Evolutionary conservation across 1,140 invertebrate genomes (phyloP), one percentile per base, ranked within the genome.

Genomic region (Campoletis sonorensis): DNA sequence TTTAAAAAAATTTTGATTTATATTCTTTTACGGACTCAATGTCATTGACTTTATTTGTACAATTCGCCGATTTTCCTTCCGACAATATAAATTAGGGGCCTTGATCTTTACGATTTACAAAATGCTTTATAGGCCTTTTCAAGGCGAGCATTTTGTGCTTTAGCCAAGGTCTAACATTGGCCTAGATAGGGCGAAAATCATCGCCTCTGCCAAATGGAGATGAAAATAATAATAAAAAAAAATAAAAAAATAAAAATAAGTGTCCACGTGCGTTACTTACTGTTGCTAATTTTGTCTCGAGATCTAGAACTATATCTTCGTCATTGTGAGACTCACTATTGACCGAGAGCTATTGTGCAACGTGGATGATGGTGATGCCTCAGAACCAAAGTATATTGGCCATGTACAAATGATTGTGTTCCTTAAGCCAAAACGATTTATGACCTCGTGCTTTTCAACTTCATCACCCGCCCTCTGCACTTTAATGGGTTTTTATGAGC

Each of bases 151-250:
- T 84, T 58, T 73, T 21, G 78, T 64, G 37, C 67, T 33, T 33
- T 84, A 84, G 81, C 82, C 87, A 88, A 88, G 87, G 87, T 85
- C 79, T 84, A 86, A 87, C 86, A 88, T 88, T 87, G 87, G 81
- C 85, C 87, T 84, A 87, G 82, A 80, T 84, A 82, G 79, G 79
- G 79, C 27, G 76, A 84, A 71, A 86, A 80, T 83, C 75, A 77
- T 80, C 61, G 67, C 27, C 80, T 80, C 61, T 88, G 88, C 88
- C 88, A 89, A 89, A 86, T 82, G 85, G 15, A 54, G 82, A 85
- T 84, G 79, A 84, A 86, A 85, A 86, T 79, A 64, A 64, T n/a
- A n/a, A n/a, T n/a, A 26, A 64, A 64, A 64, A 64, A 27, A 13
- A 27, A 64, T 7, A 33, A 70, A 18, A 70, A 70, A 70, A 33